A percentile compares a stretch with the other conserved stretches of the same genome.
Evolutionary conservation across 2,797 vertebrate genomes (phyloP).

Genomic region (Acanthis flammea): DNA sequence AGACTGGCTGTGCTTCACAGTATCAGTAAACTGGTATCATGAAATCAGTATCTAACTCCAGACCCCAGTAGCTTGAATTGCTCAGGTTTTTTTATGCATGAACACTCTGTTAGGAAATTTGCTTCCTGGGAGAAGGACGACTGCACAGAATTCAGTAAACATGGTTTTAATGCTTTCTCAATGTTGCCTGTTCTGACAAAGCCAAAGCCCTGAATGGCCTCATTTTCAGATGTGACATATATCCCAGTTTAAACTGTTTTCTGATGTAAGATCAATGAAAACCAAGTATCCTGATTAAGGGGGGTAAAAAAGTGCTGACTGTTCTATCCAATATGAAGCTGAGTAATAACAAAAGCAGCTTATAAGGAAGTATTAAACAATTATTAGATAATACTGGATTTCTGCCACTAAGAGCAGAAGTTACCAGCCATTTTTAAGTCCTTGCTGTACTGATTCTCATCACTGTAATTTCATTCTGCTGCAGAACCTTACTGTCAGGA

Average conservation of each 20-base stretch:
- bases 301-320: background rate
- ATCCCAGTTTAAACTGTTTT: background rate
- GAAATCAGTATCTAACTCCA: background rate
- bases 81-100: background rate
- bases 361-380: background rate
- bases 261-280: background rate
- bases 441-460: background rate
- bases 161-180: background rate
- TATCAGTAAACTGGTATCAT: background rate
- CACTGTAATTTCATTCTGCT: background rate
- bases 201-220: background rate
- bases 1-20: background rate
- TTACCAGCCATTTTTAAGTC: background rate
- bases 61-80: background rate
- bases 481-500: conserved; percentile 52
- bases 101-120: background rate
- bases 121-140: background rate
- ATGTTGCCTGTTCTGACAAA: background rate
- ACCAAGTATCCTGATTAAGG: background rate
- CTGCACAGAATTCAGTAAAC: background rate
- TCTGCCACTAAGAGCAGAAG: background rate
- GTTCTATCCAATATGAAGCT: background rate
- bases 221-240: background rate
- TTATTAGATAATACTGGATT: background rate
- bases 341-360: background rate